A percentile compares a stretch with the other conserved stretches of the same genome.
Conservation (phyloP, 2,797 vertebrate genomes). For the Botia almorhae region DNA sequence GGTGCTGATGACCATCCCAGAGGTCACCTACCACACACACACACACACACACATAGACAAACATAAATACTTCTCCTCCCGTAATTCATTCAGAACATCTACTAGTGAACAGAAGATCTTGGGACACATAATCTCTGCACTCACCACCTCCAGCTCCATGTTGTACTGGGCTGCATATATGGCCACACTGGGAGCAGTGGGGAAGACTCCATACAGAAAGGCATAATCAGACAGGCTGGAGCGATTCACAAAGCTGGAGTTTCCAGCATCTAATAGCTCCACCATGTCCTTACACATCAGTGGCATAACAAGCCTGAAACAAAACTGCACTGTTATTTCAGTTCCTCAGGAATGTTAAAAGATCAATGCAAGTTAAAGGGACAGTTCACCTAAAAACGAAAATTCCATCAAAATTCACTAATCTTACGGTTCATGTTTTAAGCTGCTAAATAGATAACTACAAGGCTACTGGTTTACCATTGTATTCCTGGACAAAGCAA, state of each 20-base stretch:
- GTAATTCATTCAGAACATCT: not conserved
- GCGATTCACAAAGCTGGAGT: slow-evolving; percentile 83
- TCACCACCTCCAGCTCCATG: slow-evolving; percentile 96
- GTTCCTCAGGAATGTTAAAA: no score
- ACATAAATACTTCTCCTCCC: no score
- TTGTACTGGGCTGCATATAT: slow-evolving; percentile 96
- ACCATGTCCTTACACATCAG: slow-evolving; percentile 96
- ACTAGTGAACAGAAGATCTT: not conserved
- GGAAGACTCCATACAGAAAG: slow-evolving; percentile 96
- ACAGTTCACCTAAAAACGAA: no score
- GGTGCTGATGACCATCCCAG: slow-evolving; percentile 96
- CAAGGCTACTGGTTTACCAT: no score
- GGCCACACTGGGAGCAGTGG: slow-evolving; percentile 93
- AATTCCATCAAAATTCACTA: no score
- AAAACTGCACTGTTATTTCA: not conserved
- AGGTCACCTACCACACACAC: slow-evolving; percentile 80
- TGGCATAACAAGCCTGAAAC: slow-evolving; percentile 88
- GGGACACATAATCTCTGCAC: slow-evolving; percentile 57
- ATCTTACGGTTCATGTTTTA: no score
- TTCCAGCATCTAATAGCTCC: slow-evolving; percentile 86
- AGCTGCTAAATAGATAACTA: no score
- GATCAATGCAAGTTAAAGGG: no score
- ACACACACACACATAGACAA: not conserved
- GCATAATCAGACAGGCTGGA: slow-evolving; percentile 96
- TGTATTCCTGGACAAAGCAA: no score